Conservation (phyloP, 2,797 vertebrate genomes). For the Adelosebastes latens region DNA sequence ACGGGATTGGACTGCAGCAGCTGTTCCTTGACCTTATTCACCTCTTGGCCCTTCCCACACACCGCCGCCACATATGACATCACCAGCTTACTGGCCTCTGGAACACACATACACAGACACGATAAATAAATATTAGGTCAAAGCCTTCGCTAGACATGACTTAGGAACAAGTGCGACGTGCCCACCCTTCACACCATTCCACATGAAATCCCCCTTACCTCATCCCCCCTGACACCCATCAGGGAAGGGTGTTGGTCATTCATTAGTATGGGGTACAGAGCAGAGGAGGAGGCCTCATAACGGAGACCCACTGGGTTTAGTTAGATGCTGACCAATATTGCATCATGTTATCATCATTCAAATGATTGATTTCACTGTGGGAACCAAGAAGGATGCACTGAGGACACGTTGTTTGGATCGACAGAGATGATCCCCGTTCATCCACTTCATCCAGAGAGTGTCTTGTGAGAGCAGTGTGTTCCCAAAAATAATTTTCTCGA, state of each 20-base stretch:
- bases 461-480: not conserved
- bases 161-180: constrained; percentile 28
- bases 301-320: constrained; percentile 25
- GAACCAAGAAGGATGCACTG: constrained; percentile 10
- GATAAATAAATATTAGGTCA: constrained; percentile 53
- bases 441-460: not conserved
- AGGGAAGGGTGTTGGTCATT: constrained; percentile 41
- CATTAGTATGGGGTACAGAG: constrained; percentile 17
- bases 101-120: constrained; percentile 53
- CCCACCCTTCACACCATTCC: constrained; percentile 31
- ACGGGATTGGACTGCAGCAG: constrained; percentile 98
- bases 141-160: constrained; percentile 48
- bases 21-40: constrained; percentile 99
- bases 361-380: constrained; percentile 15
- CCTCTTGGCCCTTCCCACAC: constrained; percentile 98
- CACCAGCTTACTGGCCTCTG: constrained; percentile 99
- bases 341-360: constrained; percentile 67
- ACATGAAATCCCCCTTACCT: constrained; percentile 67
- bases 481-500: constrained; percentile 2
- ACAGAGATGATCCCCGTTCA: constrained; percentile 26
- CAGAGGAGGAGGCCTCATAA: constrained; percentile 5
- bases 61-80: constrained; percentile 99
- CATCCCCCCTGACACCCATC: constrained; percentile 54
- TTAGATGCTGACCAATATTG: constrained; percentile 49
- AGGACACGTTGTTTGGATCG: constrained; percentile 11